These are phyloP conservation scores for Stenichneumon culpator DNA, from an alignment of 2,888 invertebrate species.

Conservation along the genomic window DNA sequence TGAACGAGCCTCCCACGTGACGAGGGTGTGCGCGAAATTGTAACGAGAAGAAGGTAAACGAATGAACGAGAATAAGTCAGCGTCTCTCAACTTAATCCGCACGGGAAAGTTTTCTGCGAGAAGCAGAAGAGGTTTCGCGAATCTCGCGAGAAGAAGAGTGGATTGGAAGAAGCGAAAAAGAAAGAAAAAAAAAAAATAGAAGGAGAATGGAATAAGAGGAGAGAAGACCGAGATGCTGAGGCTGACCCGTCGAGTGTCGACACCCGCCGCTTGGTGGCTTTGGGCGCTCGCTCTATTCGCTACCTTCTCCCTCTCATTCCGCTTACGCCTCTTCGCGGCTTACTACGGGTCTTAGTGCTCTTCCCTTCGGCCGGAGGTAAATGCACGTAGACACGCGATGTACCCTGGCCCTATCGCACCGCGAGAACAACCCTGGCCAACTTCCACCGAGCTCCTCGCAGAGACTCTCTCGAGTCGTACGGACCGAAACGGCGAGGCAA, in stretches of 20 bases:
- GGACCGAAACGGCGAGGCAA: background rate
- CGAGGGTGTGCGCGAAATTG: constrained; percentile 55
- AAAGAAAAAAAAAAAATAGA: constrained; percentile 27
- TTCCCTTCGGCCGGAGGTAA: constrained; percentile 54
- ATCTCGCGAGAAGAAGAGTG: constrained; percentile 25
- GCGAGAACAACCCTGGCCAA: constrained; percentile 15
- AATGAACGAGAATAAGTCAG: constrained; percentile 49
- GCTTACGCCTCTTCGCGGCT: constrained; percentile 35
- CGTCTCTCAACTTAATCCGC: constrained; percentile 48
- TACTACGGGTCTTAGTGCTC: constrained; percentile 16
- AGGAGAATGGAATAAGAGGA: constrained; percentile 37
- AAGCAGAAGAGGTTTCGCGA: constrained; percentile 27
- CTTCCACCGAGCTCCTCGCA: background rate
- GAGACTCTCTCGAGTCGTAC: background rate
- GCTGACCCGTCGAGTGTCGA: constrained; percentile 56
- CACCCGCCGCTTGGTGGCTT: constrained; percentile 66
- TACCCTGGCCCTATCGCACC: background rate
- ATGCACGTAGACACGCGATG: constrained; percentile 37
- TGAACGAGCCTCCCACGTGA: constrained; percentile 37
- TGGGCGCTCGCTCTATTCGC: constrained; percentile 73
- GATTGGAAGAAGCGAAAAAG: constrained; percentile 18
- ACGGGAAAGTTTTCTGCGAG: background rate
- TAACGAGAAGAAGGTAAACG: constrained; percentile 60
- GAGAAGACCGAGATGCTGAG: constrained; percentile 40
- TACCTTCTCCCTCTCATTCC: constrained; percentile 49